Conservation (phyloP, 92 coral and sea anemone genomes). For the Anthopleura xanthogrammica region DNA sequence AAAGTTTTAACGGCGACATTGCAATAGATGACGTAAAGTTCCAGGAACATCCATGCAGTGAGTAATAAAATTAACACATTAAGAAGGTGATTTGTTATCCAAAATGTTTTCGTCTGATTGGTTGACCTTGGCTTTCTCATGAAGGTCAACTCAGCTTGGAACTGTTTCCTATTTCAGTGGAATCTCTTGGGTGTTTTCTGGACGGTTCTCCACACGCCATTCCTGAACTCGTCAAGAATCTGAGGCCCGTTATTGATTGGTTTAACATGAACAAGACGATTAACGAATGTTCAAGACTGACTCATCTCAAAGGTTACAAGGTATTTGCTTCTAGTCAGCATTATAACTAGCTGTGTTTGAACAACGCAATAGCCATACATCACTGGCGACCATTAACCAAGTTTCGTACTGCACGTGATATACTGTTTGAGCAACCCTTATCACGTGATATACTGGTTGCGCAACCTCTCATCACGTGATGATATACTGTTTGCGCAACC, state of each 20-base stretch:
- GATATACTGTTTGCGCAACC: no score
- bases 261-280: constrained; percentile 69
- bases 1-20: constrained; percentile 29
- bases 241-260: constrained; percentile 73
- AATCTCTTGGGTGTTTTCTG: constrained; percentile 26
- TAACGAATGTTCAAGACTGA: constrained; percentile 62
- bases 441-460: no score
- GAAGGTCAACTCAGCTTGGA: background rate
- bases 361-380: no score
- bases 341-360: background rate
- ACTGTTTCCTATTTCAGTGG: constrained; percentile 7
- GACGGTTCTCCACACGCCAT: constrained; percentile 46
- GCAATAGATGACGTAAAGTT: constrained; percentile 42
- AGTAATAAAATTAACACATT: background rate
- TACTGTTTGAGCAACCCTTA: no score
- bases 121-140: background rate
- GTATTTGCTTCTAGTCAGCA: constrained; percentile 14
- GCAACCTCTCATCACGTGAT: no score
- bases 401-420: no score
- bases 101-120: background rate
- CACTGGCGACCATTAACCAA: background rate
- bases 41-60: constrained; percentile 27
- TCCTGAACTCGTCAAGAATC: constrained; percentile 41
- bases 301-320: constrained; percentile 61
- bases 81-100: background rate